These are phyloP conservation scores for Helleia helle DNA, from an alignment of 2,888 invertebrate genomes.

Conservation along the genomic window DNA sequence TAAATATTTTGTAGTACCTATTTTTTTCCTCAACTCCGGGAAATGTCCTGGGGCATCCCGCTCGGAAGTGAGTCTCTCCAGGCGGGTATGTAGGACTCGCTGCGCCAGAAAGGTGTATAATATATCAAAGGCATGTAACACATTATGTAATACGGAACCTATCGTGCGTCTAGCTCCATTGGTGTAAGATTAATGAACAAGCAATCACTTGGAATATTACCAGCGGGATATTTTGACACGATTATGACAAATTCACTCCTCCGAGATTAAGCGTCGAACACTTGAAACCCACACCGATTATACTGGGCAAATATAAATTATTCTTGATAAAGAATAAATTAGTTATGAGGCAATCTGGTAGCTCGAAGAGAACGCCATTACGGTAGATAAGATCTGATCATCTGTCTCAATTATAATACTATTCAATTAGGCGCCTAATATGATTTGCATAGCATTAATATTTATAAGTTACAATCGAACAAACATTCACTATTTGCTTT, in stretches of 20 bases:
- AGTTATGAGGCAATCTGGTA: neutral
- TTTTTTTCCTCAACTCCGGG: too few relatives aligned
- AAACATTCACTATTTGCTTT: neutral
- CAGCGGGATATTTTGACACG: conserved; percentile 14
- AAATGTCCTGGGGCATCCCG: too few relatives aligned
- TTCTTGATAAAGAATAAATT: neutral
- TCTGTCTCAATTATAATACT: conserved; percentile 3
- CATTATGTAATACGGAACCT: too few relatives aligned
- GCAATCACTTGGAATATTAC: too few relatives aligned
- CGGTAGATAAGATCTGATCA: conserved; percentile 2
- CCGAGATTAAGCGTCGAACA: conserved; percentile 25
- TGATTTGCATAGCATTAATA: conserved; percentile 5
- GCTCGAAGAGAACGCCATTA: neutral
- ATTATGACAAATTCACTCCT: conserved; percentile 22
- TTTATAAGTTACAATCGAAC: neutral
- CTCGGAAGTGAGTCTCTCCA: too few relatives aligned
- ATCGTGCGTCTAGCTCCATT: too few relatives aligned
- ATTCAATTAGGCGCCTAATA: conserved; percentile 2
- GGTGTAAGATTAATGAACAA: too few relatives aligned
- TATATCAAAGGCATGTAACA: too few relatives aligned
- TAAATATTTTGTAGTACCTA: too few relatives aligned
- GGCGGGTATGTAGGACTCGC: too few relatives aligned
- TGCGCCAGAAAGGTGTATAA: too few relatives aligned
- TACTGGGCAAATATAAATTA: conserved; percentile 18
- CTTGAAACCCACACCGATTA: conserved; percentile 28